Evolutionary conservation across 2,113 vertebrate genomes (phyloP).

Genomic region (Lontra canadensis): DNA sequence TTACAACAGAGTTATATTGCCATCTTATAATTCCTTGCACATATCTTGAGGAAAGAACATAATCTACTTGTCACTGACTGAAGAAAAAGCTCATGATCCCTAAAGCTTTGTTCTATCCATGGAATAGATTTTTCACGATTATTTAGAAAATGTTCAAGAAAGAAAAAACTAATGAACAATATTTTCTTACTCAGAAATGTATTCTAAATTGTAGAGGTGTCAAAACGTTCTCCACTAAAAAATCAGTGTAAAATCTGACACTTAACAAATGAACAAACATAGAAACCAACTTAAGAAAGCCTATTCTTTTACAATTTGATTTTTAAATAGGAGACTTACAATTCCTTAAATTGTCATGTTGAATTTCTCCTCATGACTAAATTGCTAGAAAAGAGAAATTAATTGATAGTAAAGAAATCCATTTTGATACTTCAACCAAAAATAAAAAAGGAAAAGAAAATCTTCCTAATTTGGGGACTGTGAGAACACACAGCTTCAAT

Average conservation of each 20-base stretch:
- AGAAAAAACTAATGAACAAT: not conserved
- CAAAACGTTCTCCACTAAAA: not conserved
- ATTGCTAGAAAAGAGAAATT: not conserved
- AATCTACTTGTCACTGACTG: not conserved
- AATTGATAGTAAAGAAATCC: not conserved
- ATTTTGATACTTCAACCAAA: not conserved
- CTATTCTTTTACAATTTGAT: not conserved
- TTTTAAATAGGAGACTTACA: slow-evolving; percentile 20
- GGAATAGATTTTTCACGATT: not conserved
- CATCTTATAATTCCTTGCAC: not conserved
- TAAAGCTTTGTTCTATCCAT: not conserved
- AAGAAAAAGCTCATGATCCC: not conserved
- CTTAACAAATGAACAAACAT: slow-evolving; percentile 2
- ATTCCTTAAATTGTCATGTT: not conserved
- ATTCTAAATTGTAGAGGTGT: slow-evolving; percentile 31
- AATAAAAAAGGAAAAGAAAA: not conserved
- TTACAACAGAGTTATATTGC: not conserved
- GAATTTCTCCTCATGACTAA: not conserved
- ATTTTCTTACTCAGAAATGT: slow-evolving; percentile 39
- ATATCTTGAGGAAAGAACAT: not conserved
- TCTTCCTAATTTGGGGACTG: not conserved
- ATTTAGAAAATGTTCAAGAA: slow-evolving; percentile 39
- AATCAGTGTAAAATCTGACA: not conserved
- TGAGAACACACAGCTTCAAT: not conserved
- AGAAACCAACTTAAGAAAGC: not conserved